A percentile compares a stretch with the other conserved stretches of the same genome.
Evolutionary conservation across 2,113 vertebrate species (phyloP).

Genomic region (Pungitius pungitius): DNA sequence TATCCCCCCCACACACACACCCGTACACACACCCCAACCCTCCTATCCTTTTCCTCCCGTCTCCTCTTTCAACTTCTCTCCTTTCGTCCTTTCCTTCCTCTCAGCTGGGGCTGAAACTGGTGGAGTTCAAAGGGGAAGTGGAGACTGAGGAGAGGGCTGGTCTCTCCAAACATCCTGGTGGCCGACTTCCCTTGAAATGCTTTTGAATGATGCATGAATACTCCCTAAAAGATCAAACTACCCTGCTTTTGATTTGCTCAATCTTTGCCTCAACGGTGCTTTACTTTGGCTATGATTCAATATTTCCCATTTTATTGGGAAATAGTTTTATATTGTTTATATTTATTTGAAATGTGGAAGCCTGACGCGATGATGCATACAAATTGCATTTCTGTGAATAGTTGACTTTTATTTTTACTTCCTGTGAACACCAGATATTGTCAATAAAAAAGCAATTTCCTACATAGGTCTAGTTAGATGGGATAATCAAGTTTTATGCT

Average conservation of each 20-base stretch:
- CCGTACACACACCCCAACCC: neutral
- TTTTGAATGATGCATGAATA: neutral
- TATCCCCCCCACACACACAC: too few species aligned
- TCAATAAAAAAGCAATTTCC: neutral
- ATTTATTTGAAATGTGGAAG: neutral
- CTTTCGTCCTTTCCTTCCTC: slow-evolving; percentile 33
- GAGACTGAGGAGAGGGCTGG: slow-evolving; percentile 13
- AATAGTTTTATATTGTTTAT: neutral
- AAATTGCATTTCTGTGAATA: neutral
- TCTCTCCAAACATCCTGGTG: slow-evolving; percentile 50
- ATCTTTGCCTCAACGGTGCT: neutral
- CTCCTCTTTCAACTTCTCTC: slow-evolving; percentile 11
- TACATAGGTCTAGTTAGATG: neutral
- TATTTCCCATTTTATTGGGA: neutral
- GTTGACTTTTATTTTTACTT: neutral
- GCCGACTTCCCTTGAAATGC: slow-evolving; percentile 21
- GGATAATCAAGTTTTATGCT: neutral
- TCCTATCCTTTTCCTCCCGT: neutral
- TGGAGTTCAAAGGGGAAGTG: slow-evolving; percentile 32
- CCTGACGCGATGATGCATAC: neutral
- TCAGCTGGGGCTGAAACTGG: slow-evolving; percentile 34
- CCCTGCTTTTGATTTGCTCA: neutral
- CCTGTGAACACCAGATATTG: neutral
- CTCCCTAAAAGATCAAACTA: slow-evolving; percentile 2
- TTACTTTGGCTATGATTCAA: neutral